Conservation (phyloP, 1,140 invertebrate genomes). For the Pachyrhynchus sulphureomaculatus region DNA sequence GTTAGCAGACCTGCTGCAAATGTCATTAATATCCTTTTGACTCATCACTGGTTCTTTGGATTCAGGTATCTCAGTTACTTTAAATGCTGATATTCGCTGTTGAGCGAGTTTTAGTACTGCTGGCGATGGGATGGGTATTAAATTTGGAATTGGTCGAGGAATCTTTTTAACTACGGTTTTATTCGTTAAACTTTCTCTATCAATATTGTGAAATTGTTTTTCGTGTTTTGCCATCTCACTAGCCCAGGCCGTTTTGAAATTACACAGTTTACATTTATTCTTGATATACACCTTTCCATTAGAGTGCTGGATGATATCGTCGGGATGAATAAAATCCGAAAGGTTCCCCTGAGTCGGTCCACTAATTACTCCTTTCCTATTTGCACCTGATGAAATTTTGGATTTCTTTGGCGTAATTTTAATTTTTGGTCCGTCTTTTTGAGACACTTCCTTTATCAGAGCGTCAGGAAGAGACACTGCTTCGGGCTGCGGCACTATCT, state of each 20-base stretch:
- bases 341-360: constrained; percentile 25
- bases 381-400: constrained; percentile 7
- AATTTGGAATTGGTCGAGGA: constrained; percentile 66
- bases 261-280: constrained; percentile 49
- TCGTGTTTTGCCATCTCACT: constrained; percentile 59
- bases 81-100: not conserved
- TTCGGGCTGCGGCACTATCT: constrained; percentile 42
- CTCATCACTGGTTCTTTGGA: constrained; percentile 43
- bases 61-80: constrained; percentile 11
- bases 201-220: constrained; percentile 54
- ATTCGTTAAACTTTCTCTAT: constrained; percentile 41
- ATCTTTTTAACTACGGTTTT: constrained; percentile 52
- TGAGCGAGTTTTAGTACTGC: constrained; percentile 31
- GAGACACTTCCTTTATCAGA: constrained; percentile 10
- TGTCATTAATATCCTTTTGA: constrained; percentile 53
- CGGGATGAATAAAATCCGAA: constrained; percentile 55
- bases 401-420: constrained; percentile 26
- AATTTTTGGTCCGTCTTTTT: constrained; percentile 17
- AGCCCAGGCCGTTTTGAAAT: constrained; percentile 54
- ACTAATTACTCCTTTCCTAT: constrained; percentile 10
- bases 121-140: constrained; percentile 63
- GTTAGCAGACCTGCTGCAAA: constrained; percentile 51
- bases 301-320: constrained; percentile 54
- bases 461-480: constrained; percentile 20
- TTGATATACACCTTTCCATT: constrained; percentile 53